Percentiles rank a stretch among this genome's conserved stretches.
Conservation (phyloP, 2,113 vertebrate species). For the Propithecus coquereli region DNA sequence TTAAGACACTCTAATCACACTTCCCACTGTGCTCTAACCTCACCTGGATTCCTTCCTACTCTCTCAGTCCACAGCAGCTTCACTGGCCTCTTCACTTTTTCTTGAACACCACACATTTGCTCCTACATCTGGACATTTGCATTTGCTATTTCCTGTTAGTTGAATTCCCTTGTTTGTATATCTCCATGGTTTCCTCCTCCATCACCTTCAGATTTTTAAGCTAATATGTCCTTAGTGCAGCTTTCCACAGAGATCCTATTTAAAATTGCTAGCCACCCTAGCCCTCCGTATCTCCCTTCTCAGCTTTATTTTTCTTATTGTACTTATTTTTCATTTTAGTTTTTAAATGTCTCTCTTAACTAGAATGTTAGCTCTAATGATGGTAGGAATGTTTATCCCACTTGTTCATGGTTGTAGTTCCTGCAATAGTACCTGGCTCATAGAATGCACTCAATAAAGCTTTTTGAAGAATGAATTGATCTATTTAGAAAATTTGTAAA, state of each 20-base stretch:
- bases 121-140: not conserved
- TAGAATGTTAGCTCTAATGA: not conserved
- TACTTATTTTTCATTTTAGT: not conserved
- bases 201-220: not conserved
- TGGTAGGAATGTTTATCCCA: not conserved
- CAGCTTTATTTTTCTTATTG: not conserved
- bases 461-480: not conserved
- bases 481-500: not conserved
- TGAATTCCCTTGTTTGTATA: not conserved
- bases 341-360: not conserved
- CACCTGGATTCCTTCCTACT: not conserved
- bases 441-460: not conserved
- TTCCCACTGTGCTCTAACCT: accelerated
- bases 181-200: not conserved
- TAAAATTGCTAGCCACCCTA: not conserved
- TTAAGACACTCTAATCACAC: accelerated
- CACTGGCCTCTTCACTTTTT: accelerated
- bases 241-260: not conserved
- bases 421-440: not conserved
- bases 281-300: not conserved
- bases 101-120: not conserved
- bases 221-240: not conserved
- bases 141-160: too few relatives aligned
- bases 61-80: not conserved
- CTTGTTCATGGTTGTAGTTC: not conserved